Base-by-base conservation (phyloP, 2,113 vertebrate genomes). In the Boleophthalmus pectinirostris region DNA sequence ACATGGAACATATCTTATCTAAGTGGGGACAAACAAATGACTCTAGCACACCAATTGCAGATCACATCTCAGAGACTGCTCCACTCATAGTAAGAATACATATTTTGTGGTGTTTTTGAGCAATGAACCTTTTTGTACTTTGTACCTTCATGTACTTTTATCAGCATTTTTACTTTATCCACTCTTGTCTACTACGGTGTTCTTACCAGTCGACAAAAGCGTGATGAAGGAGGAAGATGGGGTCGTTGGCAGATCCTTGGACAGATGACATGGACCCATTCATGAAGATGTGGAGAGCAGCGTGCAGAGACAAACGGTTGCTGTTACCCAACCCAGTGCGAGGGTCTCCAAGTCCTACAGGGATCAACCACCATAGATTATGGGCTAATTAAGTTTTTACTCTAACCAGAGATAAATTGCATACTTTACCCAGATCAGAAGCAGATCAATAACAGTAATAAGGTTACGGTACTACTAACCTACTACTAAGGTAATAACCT, bases 191-290 rank as follows among this genome's bases (percentile, higher is more conserved):
- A 21, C 66, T 9, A 18, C 46, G 47, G 47, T 68, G 35, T n/a
- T 8, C 13, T 87, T 75, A 99, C 98, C 97, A 98, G 94, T 99
- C 97, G 25, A 98, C 94, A 87, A 96, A 99, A 0, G 95, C 86
- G 0, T 99, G 98, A 71, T 99, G 98, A 54, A 99, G 74, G 0
- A 99, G 82, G 86, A 99, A 99, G 78, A 99, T 88, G 9, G 98
- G 98, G 69, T 99, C 98, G 0, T 99, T 99, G 29, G 97, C 98
- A 9, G 97, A 98, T 35, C 95, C 96, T 68, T 95, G 95, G 0
- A 99, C 97, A 1, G 94, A 94, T 14, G 97, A 98, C 96, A 99
- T 97, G 4, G 97, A 95, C 72, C 98, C 97, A 0, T 99, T 99
- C 96, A 99, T 97, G 78, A 93, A 99, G 35, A 98, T 95, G 20